Evolutionary conservation across 2,888 invertebrate species (phyloP), one percentile per base, ranked within the genome.

Genomic region (Lithophane ornitopus): DNA sequence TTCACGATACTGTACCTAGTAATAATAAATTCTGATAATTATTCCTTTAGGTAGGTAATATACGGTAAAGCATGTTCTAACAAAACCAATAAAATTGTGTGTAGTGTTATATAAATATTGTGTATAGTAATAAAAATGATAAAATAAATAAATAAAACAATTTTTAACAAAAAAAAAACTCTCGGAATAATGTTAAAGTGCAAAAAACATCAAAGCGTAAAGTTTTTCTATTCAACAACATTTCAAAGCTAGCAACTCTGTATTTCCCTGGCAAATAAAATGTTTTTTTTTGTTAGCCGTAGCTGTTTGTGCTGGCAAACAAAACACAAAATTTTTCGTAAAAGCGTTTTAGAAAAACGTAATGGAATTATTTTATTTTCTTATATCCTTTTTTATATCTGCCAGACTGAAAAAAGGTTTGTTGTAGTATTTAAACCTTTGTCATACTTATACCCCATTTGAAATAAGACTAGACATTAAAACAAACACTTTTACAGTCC

Each of bases 141-240:
- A n/a, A n/a, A n/a, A n/a, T n/a, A n/a, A n/a, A n/a, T n/a, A n/a
- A n/a, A 26, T 28, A 58, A 58, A 28, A 28, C 28, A 58, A 16
- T 9, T 58, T 28, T 26, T 56, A 19, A 39, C 7, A 19, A n/a
- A 34, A 28, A 6, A 12, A 34, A 46, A 3, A 9, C 49, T 8
- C 2, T 22, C 9, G 1, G 44, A 28, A 12, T 22, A 56, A 26
- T 39, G 12, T 9, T n/a, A 44, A 59, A 46, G 22, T 16, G 34
- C 16, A 41, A 49, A 59, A 59, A 59, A 75, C 22, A 49, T n/a
- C 59, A 74, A 28, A 75, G 41, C 28, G 11, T 16, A 39, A 41
- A 28, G 49, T 44, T 73, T 56, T 59, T 49, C 39, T 75, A 14
- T 76, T 52, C 49, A 52, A 44, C 76, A 16, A 49, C 49, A 9